These are phyloP conservation scores for Chrysotoxum bicinctum DNA, from an alignment of 2,888 invertebrate genomes.

Conservation along the genomic window DNA sequence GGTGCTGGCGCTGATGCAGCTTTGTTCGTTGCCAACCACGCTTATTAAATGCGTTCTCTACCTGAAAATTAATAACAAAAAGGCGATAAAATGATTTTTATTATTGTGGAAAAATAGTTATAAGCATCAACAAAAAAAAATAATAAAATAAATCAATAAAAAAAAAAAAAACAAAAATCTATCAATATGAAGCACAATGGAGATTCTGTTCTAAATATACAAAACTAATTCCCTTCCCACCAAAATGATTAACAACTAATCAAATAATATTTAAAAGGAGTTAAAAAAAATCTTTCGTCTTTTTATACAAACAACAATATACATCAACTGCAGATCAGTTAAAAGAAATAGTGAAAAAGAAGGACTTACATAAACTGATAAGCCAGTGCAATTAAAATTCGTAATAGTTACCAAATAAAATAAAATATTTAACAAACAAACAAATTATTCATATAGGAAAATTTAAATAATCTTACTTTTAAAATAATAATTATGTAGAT, in stretches of 20 bases:
- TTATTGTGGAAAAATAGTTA: constrained; percentile 68
- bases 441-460: background rate
- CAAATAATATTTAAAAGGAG: background rate
- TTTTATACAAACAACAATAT: constrained; percentile 5
- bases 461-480: background rate
- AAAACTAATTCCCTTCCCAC: constrained; percentile 49
- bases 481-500: background rate
- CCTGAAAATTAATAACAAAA: constrained; percentile 28
- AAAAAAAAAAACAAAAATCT: constrained; percentile 44
- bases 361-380: background rate
- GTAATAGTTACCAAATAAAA: background rate
- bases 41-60: constrained; percentile 87
- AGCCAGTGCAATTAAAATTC: background rate
- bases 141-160: constrained; percentile 43
- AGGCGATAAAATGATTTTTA: constrained; percentile 63
- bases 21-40: constrained; percentile 97
- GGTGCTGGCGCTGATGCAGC: constrained; percentile 94
- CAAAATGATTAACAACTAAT: constrained; percentile 32
- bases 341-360: background rate
- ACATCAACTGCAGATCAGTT: background rate
- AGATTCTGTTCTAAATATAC: constrained; percentile 14
- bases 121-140: constrained; percentile 60
- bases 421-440: background rate
- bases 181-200: constrained; percentile 46
- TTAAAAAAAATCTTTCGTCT: background rate